Evolutionary conservation across 2,888 invertebrate genomes (phyloP).

Genomic region (Erynnis tages): DNA sequence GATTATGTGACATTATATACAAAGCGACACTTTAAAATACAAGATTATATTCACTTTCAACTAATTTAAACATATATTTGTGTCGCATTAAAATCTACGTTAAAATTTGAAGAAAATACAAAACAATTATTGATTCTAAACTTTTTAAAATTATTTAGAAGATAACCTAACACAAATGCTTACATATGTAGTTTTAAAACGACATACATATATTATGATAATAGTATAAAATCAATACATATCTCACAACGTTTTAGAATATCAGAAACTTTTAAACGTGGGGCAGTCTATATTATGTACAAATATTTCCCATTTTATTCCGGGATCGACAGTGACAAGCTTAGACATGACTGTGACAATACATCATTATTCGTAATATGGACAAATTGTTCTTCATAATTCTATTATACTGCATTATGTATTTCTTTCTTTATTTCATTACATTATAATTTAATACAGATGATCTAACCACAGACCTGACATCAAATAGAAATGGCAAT

Average conservation of each 20-base stretch:
- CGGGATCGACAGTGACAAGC: slow-evolving; percentile 2
- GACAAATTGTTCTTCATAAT: not conserved
- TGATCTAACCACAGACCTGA: too few relatives aligned
- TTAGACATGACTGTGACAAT: not conserved
- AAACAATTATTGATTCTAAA: too few relatives aligned
- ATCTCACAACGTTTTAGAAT: slow-evolving; percentile 22
- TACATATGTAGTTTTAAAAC: slow-evolving; percentile 1
- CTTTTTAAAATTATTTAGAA: not conserved
- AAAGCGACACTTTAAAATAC: slow-evolving; percentile 1
- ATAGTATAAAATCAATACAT: slow-evolving; percentile 10
- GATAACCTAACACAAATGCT: not conserved
- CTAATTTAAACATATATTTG: slow-evolving; percentile 6
- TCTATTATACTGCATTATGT: too few relatives aligned
- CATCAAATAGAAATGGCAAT: too few relatives aligned
- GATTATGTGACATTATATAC: slow-evolving; percentile 20
- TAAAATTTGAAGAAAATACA: slow-evolving; percentile 6
- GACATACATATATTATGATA: slow-evolving; percentile 2
- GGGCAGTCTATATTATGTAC: slow-evolving; percentile 19
- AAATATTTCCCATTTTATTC: slow-evolving; percentile 1
- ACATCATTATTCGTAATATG: not conserved
- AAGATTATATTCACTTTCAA: slow-evolving; percentile 9
- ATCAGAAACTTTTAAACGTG: slow-evolving; percentile 17
- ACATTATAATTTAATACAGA: too few relatives aligned
- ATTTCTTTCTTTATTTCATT: too few relatives aligned
- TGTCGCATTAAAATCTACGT: slow-evolving; percentile 41